phyloP scores from a whole-genome alignment of 2,888 invertebrate genomes.

The Microctonus brassicae region DNA sequence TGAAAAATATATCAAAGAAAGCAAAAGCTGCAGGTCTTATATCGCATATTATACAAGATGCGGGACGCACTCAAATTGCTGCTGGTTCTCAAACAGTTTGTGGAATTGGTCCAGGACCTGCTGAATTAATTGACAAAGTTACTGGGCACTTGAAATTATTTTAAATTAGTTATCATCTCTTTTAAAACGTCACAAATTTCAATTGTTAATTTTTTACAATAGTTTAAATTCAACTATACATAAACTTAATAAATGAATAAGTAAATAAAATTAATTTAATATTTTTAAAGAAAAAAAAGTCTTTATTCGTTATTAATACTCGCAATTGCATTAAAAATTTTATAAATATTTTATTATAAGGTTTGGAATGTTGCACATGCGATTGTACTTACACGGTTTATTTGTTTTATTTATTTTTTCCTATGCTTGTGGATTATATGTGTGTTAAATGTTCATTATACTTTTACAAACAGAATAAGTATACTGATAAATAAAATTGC shows the following conservation, averaged over 20 bases:
- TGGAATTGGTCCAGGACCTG: conserved; percentile 92
- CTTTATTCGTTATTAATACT: conserved; percentile 41
- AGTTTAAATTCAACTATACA: conserved; percentile 14
- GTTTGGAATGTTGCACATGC: conserved; percentile 34
- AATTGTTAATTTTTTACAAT: conserved; percentile 20
- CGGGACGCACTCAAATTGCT: conserved; percentile 93
- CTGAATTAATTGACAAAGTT: conserved; percentile 81
- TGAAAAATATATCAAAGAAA: conserved; percentile 77
- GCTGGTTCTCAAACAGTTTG: conserved; percentile 91
- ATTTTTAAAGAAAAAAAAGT: conserved; percentile 35
- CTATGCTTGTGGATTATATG: background rate
- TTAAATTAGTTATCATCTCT: conserved; percentile 70
- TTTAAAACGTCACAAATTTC: conserved; percentile 25
- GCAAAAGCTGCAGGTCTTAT: conserved; percentile 81
- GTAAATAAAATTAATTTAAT: background rate
- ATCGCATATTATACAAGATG: conserved; percentile 85
- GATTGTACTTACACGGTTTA: conserved; percentile 21
- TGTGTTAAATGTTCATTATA: conserved; percentile 17
- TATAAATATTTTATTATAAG: conserved; percentile 46
- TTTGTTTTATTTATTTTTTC: background rate
- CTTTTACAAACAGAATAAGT: conserved; percentile 43
- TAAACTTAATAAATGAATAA: background rate
- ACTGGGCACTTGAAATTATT: conserved; percentile 90
- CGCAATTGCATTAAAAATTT: conserved; percentile 40
- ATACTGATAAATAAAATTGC: background rate